phyloP scores from a whole-genome alignment of 1,140 invertebrate species.

The Battus philenor region DNA sequence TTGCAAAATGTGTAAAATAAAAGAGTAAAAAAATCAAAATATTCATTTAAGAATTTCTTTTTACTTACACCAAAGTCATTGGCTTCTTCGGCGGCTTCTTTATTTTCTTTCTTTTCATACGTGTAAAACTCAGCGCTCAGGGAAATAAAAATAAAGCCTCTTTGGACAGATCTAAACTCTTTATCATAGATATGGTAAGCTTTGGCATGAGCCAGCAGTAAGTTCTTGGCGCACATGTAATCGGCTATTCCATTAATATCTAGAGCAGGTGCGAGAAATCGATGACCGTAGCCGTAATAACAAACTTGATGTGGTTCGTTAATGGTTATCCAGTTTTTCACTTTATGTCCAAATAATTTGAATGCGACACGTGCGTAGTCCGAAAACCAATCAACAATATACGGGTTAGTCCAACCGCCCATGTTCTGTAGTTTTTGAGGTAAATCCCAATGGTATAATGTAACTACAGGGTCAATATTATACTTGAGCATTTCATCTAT shows the following conservation, averaged over 20 bases:
- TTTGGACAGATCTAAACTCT: slow-evolving; percentile 37
- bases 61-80: slow-evolving; percentile 64
- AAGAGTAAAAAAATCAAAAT: no score
- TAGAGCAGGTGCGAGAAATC: slow-evolving; percentile 65
- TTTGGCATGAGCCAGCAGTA: slow-evolving; percentile 47
- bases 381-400: slow-evolving; percentile 78
- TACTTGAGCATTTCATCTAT: slow-evolving; percentile 77
- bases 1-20: no score
- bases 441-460: slow-evolving; percentile 82
- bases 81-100: slow-evolving; percentile 65
- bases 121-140: slow-evolving; percentile 68
- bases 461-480: slow-evolving; percentile 77
- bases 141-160: slow-evolving; percentile 74
- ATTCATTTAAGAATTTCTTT: no score
- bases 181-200: slow-evolving; percentile 78
- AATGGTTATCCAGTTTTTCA: slow-evolving; percentile 82
- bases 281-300: slow-evolving; percentile 75
- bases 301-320: slow-evolving; percentile 82
- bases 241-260: slow-evolving; percentile 71
- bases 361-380: slow-evolving; percentile 79
- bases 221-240: slow-evolving; percentile 65
- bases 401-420: slow-evolving; percentile 80
- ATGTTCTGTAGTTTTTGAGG: slow-evolving; percentile 78
- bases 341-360: slow-evolving; percentile 78
- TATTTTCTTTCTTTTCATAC: slow-evolving; percentile 62